Evolutionary conservation across 2,888 invertebrate species (phyloP).

Genomic region (Allacma fusca): DNA sequence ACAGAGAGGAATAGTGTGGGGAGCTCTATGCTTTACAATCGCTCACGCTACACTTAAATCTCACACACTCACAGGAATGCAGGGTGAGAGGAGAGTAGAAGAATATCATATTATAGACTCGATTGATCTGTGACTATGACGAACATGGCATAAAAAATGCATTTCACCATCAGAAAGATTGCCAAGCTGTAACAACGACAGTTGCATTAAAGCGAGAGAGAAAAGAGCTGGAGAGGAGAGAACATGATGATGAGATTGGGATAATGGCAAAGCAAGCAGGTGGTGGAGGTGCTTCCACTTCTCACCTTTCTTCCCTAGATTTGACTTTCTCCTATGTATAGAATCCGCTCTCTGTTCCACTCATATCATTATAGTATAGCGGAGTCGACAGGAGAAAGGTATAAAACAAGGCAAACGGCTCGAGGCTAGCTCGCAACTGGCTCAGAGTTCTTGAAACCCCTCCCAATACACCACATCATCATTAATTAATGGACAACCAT

Average conservation of each 20-base stretch:
- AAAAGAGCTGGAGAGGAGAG: constrained; percentile 31
- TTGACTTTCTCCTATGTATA: constrained; percentile 11
- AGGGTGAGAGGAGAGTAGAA: constrained; percentile 21
- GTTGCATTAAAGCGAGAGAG: constrained; percentile 33
- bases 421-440: constrained; percentile 34
- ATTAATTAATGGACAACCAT: constrained; percentile 46
- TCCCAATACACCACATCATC: constrained; percentile 45
- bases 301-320: constrained; percentile 32
- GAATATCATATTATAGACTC: constrained; percentile 29
- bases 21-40: constrained; percentile 12
- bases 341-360: not conserved
- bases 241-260: constrained; percentile 10
- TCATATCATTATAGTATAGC: not conserved
- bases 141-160: constrained; percentile 59
- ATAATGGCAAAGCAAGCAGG: not conserved
- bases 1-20: constrained; percentile 28
- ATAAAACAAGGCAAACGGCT: constrained; percentile 35
- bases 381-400: not conserved
- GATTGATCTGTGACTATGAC: constrained; percentile 50
- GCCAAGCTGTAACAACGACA: constrained; percentile 47
- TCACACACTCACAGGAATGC: constrained; percentile 20
- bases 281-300: constrained; percentile 28
- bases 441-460: constrained; percentile 22
- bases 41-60: constrained; percentile 3
- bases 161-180: constrained; percentile 56